phyloP scores from a whole-genome alignment of 2,797 vertebrate genomes.

The Zenarchopterus dispar region DNA sequence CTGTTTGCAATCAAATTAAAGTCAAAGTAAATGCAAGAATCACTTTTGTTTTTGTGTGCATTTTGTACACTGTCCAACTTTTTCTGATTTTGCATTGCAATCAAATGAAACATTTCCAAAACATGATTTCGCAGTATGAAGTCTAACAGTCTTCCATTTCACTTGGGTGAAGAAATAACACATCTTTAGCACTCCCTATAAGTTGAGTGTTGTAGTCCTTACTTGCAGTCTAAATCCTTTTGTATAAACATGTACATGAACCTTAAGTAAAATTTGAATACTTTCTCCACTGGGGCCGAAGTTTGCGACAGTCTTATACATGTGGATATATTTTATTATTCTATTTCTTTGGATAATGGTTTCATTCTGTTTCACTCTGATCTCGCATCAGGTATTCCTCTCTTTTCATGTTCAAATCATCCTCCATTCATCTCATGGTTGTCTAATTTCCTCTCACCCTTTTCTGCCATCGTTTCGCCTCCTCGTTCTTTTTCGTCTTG shows the following conservation, averaged over 20 bases:
- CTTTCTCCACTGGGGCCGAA: slow-evolving; percentile 1
- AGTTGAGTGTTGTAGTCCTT: neutral
- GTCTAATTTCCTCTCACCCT: slow-evolving; percentile 86
- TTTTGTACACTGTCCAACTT: too few species aligned
- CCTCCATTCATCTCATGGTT: slow-evolving; percentile 43
- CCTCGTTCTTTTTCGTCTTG: slow-evolving; percentile 93
- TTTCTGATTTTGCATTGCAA: neutral
- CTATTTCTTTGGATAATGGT: neutral
- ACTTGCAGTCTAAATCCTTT: slow-evolving; percentile 8
- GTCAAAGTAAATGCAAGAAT: neutral
- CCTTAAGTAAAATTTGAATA: neutral
- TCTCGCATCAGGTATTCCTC: slow-evolving; percentile 41
- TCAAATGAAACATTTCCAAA: neutral
- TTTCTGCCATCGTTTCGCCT: slow-evolving; percentile 91
- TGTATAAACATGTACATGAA: slow-evolving; percentile 3
- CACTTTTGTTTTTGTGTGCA: neutral
- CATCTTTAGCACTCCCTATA: neutral
- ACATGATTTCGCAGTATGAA: neutral
- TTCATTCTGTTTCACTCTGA: slow-evolving; percentile 16
- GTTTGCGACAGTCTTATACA: neutral
- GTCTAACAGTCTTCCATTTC: neutral
- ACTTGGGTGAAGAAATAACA: neutral
- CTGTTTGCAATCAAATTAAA: neutral
- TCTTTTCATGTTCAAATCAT: slow-evolving; percentile 65
- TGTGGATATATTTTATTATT: neutral